Conservation (phyloP, 2,113 vertebrate genomes). For the Galeopterus variegatus region DNA sequence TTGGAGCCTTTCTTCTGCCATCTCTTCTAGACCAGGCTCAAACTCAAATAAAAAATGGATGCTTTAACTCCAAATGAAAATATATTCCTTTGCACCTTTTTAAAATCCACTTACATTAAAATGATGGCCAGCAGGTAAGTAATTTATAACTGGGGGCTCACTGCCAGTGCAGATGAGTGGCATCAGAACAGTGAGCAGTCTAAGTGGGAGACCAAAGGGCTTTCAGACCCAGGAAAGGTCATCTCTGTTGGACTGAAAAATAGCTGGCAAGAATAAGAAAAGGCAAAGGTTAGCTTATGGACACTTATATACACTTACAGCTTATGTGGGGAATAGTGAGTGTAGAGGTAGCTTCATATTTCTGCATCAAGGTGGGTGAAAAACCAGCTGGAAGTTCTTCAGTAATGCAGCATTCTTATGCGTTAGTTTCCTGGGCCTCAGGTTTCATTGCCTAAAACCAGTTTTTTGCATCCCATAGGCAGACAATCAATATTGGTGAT, state of each 20-base stretch:
- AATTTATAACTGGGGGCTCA: conserved; percentile 55
- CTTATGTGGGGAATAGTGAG: neutral
- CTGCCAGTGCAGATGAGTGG: neutral
- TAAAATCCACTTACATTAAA: conserved; percentile 70
- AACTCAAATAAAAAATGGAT: conserved; percentile 81
- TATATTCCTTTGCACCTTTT: conserved; percentile 78
- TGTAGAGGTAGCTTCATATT: neutral
- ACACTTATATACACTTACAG: no score
- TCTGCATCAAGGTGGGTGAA: neutral
- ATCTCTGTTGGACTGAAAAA: neutral
- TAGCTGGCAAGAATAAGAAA: neutral
- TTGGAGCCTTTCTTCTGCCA: conserved; percentile 55
- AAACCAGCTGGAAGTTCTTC: neutral
- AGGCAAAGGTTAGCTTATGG: neutral
- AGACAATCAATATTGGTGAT: neutral
- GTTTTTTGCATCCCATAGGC: neutral
- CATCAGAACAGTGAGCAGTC: neutral
- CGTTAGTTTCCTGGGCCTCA: neutral
- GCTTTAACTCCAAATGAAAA: conserved; percentile 84
- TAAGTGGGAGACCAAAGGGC: neutral
- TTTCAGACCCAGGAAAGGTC: neutral
- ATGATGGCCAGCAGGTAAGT: conserved; percentile 45
- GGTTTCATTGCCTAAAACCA: neutral
- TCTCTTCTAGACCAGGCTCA: conserved; percentile 63
- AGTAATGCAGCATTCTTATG: neutral